Percentiles rank a stretch among this genome's conserved stretches.
These are phyloP conservation scores for Triplophysa siluroides DNA, from an alignment of 2,113 vertebrate species.

Conservation along the genomic window DNA sequence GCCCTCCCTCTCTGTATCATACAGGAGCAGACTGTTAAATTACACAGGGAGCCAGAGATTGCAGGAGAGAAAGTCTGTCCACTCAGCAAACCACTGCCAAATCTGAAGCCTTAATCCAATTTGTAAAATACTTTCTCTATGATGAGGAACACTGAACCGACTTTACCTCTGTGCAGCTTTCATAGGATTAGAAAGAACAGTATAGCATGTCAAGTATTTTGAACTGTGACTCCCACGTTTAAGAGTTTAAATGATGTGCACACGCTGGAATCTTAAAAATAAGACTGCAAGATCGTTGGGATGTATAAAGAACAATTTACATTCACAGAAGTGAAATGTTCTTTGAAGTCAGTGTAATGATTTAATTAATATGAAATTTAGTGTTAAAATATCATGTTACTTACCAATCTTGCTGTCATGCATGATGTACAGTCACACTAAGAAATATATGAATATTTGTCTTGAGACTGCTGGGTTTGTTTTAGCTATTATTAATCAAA, in stretches of 20 bases:
- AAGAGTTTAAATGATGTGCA: no score
- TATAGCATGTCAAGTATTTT: not conserved
- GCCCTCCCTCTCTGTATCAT: conserved; percentile 21
- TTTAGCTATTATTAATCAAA: conserved; percentile 6
- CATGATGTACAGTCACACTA: no score
- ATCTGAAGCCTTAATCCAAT: conserved; percentile 16
- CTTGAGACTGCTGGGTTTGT: not conserved
- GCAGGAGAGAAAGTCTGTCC: conserved; percentile 38
- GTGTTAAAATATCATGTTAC: no score
- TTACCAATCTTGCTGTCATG: no score
- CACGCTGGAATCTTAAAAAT: no score
- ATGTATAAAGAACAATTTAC: no score
- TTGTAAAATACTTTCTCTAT: conserved; percentile 29
- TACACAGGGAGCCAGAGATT: conserved; percentile 34
- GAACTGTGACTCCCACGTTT: no score
- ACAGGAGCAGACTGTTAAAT: conserved; percentile 27
- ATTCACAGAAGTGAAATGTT: no score
- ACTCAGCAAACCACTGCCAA: conserved; percentile 29
- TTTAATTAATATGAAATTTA: no score
- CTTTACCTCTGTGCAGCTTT: conserved; percentile 9
- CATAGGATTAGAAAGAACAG: conserved; percentile 1
- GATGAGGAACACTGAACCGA: not conserved
- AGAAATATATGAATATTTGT: no score
- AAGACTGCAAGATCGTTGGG: no score
- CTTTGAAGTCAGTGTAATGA: no score